Base-by-base conservation (phyloP, 2,797 vertebrate genomes). In the Morus bassanus region DNA sequence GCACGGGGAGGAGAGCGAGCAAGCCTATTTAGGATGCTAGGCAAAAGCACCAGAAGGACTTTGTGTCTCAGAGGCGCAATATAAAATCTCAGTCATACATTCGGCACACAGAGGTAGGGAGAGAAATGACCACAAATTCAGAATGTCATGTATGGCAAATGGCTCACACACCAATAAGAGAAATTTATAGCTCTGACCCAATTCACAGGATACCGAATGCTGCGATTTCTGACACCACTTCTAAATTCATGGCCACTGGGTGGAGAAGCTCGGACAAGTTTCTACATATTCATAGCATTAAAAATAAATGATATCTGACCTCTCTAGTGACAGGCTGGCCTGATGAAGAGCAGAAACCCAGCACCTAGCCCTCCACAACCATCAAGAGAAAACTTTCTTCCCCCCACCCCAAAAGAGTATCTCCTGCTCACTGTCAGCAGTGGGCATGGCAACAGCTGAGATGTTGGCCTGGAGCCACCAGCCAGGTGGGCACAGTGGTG, bases 41-140 rank as follows among this genome's bases (percentile, higher is more conserved):
- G 74, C 74, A 77, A 95, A 93, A 92, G 67, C 90, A 75, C 56
- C 93, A 94, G 95, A 60, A 97, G 88, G 88, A 68, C 89, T 94
- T 85, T 39, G 60, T 72, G 89, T 94, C 93, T 95, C 94, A 35
- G 39, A 92, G 88, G 90, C 7, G 1, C 81, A 67, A 91, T 95
- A 95, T 92, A 95, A 95, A 95, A 94, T 35, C 80, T 82, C 91
- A 67, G 90, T 45, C 74, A 17, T 60, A 39, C 37, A 11, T 67
- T 92, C 10, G 0, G 59, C 60, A n/a, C 74, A 7, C 48, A 4
- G 69, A 56, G 83, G 35, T 15, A 63, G 74, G 45, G 77, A 94
- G 83, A 94, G 93, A 82, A 95, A 77, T 43, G n/a, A 80, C 91
- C 90, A 83, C 90, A 89, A 82, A 96, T 91, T 43, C 91, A 74